Conservation (phyloP, 1,140 invertebrate genomes). For the Drosophila truncata region DNA sequence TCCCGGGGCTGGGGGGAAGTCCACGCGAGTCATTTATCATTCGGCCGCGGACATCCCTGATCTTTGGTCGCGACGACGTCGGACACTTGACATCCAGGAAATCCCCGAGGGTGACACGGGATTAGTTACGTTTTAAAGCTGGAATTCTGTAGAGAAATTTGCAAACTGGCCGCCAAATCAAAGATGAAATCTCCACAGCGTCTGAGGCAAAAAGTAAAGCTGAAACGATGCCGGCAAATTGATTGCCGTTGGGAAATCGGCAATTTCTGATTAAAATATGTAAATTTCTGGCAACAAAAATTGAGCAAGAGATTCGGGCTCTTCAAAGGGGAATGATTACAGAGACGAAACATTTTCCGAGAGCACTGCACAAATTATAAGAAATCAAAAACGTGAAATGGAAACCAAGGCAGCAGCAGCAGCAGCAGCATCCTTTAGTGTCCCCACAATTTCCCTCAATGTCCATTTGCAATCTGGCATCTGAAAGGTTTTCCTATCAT, state of each 20-base stretch:
- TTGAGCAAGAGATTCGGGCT: slow-evolving; percentile 15
- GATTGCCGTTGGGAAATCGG: slow-evolving; percentile 42
- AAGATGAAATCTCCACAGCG: slow-evolving; percentile 11
- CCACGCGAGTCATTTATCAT: slow-evolving; percentile 59
- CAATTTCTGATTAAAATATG: slow-evolving; percentile 43
- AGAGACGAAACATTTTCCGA: slow-evolving; percentile 15
- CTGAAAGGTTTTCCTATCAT: slow-evolving; percentile 47
- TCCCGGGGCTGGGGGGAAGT: not conserved
- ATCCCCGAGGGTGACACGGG: slow-evolving; percentile 21
- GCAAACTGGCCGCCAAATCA: slow-evolving; percentile 13
- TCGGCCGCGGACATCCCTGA: slow-evolving; percentile 18
- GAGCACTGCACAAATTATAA: slow-evolving; percentile 51
- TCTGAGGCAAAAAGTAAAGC: slow-evolving; percentile 3
- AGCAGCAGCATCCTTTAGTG: slow-evolving; percentile 16
- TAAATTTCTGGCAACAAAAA: slow-evolving; percentile 27
- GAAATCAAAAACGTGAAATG: slow-evolving; percentile 54
- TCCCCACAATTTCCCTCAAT: not conserved
- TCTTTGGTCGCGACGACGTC: slow-evolving; percentile 34
- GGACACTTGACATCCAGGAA: slow-evolving; percentile 45
- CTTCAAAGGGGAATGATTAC: slow-evolving; percentile 34
- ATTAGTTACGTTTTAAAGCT: slow-evolving; percentile 42
- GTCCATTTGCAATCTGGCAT: slow-evolving; percentile 35
- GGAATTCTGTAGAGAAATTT: not conserved
- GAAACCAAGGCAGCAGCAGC: slow-evolving; percentile 20
- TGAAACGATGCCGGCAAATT: slow-evolving; percentile 12